These are phyloP conservation scores for Leistus spinibarbis DNA, from an alignment of 2,888 invertebrate species.

Conservation along the genomic window DNA sequence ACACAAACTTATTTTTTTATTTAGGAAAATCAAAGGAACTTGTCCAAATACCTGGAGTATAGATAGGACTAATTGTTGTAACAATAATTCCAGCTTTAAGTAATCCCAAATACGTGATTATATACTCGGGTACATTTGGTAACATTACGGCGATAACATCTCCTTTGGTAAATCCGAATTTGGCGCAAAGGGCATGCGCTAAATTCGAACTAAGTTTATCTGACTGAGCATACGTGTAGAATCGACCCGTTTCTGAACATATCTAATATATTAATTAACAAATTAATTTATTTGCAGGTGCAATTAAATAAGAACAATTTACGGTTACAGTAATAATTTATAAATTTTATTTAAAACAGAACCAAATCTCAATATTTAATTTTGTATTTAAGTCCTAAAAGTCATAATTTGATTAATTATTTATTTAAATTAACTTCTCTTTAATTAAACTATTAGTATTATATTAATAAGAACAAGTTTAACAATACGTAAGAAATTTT, in stretches of 20 bases:
- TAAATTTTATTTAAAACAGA: no score
- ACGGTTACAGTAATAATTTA: no score
- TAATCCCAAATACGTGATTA: slow-evolving; percentile 65
- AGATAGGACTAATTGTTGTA: slow-evolving; percentile 72
- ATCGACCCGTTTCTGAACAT: not conserved
- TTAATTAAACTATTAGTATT: no score
- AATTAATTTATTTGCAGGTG: no score
- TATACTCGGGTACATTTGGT: slow-evolving; percentile 75
- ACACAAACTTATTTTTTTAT: not conserved
- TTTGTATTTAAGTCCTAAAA: no score
- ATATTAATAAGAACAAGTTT: no score
- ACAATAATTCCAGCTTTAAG: slow-evolving; percentile 69
- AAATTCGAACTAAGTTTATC: not conserved
- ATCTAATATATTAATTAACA: no score
- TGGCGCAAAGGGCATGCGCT: slow-evolving; percentile 44
- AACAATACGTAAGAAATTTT: no score
- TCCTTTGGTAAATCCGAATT: slow-evolving; percentile 65
- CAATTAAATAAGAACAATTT: no score
- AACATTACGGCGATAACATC: slow-evolving; percentile 70
- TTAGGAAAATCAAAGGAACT: not conserved
- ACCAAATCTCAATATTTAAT: no score
- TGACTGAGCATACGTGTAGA: not conserved
- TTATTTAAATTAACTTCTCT: no score
- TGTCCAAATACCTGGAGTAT: slow-evolving; percentile 59
- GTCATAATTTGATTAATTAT: no score